Base-by-base conservation (phyloP, 30 jellyfish, hydroid and myxozoan species). In the Phacellophora camtschatica region DNA sequence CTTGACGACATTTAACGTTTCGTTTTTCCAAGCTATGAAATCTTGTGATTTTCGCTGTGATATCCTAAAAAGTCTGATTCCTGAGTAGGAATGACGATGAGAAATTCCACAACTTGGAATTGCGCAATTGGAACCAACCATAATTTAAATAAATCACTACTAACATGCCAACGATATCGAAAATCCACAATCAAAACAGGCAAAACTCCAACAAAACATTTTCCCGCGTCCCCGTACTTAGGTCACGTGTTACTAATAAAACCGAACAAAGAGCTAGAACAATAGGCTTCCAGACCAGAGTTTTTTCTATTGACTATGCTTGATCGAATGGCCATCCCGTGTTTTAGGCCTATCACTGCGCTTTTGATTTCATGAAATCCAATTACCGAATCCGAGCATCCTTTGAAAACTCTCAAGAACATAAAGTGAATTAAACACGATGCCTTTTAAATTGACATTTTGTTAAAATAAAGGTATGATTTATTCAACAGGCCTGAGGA, bases 161-260 rank as follows among this genome's bases (percentile, higher is more conserved):
- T 56, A 63, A 10, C 23, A 28, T 25, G 57, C 25, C 56, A 63
- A 63, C 48, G 13, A 20, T 27, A 23, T 32, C 56, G 34, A 25
- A 32, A 28, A 25, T 63, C 56, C n/a, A 63, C 77, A 63, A 63
- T 22, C n/a, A n/a, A n/a, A n/a, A n/a, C n/a, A n/a, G n/a, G n/a
- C n/a, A n/a, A 29, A 63, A 28, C 31, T 25, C 36, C 22, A 25
- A 15, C n/a, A 15, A 15, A 25, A 25, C n/a, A 49, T 49, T 49
- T 29, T 33, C 57, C 77, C 50, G 50, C 77, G 77, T 63, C 77
- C 77, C 77, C 77, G 30, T 63, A 63, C 77, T 63, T 63, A 19
- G 77, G 48, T 63, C 77, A 63, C 54, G 77, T 63, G 77, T 9
- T 32, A 7, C 24, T 31, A 34, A 63, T 25, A 63, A 63, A 63